Evolutionary conservation across 2,888 invertebrate species (phyloP).

Genomic region (Limnephilus marmoratus): DNA sequence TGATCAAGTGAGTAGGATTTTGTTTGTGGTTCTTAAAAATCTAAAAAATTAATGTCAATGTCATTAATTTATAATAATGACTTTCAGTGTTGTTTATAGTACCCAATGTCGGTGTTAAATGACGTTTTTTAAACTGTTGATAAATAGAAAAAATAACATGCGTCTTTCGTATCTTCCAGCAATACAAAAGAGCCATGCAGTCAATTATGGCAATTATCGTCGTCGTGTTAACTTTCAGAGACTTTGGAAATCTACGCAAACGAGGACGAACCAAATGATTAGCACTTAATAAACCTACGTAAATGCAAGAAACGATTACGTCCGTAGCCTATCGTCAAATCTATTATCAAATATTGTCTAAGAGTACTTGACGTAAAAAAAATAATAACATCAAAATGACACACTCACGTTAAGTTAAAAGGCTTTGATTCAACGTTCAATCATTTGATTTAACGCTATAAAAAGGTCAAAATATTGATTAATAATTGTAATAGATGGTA

Average conservation of each 20-base stretch:
- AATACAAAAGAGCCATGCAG: background rate
- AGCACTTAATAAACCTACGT: background rate
- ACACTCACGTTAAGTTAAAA: background rate
- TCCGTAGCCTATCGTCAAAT: background rate
- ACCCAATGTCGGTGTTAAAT: background rate
- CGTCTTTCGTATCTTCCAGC: background rate
- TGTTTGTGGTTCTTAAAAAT: no score
- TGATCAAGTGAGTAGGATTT: no score
- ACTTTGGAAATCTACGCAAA: background rate
- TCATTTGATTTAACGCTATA: background rate
- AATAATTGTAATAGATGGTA: no score
- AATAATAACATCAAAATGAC: background rate
- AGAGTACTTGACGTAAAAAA: background rate
- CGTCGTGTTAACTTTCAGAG: background rate
- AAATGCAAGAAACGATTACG: background rate
- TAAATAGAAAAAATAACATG: constrained; percentile 2
- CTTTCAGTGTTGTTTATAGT: no score
- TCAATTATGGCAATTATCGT: background rate
- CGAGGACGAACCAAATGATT: background rate
- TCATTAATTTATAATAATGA: no score
- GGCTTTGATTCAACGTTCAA: background rate
- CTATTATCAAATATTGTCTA: background rate
- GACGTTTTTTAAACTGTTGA: background rate
- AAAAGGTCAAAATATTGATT: no score
- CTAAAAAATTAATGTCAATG: no score